A percentile compares a stretch with the other conserved stretches of the same genome.
phyloP scores from a whole-genome alignment of 2,113 vertebrate species.

The Eidolon helvum region DNA sequence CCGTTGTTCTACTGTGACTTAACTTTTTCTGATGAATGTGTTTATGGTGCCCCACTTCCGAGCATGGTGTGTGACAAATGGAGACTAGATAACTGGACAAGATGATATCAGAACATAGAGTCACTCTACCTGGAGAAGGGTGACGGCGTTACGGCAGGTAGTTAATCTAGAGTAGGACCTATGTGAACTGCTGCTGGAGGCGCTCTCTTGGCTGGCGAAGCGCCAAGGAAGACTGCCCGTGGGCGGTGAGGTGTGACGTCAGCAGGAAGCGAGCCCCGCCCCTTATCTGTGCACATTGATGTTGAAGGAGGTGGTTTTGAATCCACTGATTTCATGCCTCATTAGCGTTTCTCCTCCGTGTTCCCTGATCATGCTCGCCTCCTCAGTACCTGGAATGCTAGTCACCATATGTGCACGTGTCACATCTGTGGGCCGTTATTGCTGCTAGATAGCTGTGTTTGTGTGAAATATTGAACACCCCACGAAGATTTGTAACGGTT shows the following conservation, averaged over 20 bases:
- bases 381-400: constrained; percentile 43
- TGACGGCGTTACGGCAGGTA: neutral
- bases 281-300: neutral
- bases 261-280: neutral
- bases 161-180: neutral
- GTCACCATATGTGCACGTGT: neutral
- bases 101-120: neutral
- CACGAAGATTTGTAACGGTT: constrained; percentile 47
- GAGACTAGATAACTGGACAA: neutral
- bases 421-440: constrained; percentile 48
- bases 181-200: neutral
- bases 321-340: constrained; percentile 26
- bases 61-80: neutral
- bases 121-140: neutral
- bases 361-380: constrained; percentile 31
- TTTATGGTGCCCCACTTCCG: neutral
- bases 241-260: neutral
- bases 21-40: neutral
- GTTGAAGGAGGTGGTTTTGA: neutral
- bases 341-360: constrained; percentile 47
- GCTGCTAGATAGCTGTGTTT: constrained; percentile 39
- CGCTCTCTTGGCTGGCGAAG: neutral
- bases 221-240: fast-evolving
- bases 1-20: neutral
- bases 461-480: constrained; percentile 66